Base-by-base conservation (phyloP, 2,113 vertebrate genomes). In the Ondatra zibethicus region DNA sequence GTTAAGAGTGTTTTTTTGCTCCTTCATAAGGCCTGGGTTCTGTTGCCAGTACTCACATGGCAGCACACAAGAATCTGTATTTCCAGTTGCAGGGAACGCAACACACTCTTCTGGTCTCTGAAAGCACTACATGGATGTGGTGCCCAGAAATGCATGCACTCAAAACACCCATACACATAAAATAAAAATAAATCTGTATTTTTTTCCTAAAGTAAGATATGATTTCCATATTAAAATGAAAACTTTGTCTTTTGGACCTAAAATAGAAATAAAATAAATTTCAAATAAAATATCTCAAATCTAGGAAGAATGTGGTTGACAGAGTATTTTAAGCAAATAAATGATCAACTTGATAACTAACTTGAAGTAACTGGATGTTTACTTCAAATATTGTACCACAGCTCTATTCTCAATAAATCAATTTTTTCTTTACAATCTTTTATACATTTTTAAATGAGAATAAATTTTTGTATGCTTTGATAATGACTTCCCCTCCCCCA, bases 211-310 rank as follows among this genome's bases (percentile, higher is more conserved):
- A 72, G 68, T 5, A 93, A 87, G 55, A 70, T 58, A 11, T 84
- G 42, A 87, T 81, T 95, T 95, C 27, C n/a, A 75, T 31, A 86
- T 75, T 88, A 73, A 95, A 91, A 85, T 13, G 52, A 58, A 88
- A 36, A 5, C 23, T 82, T 70, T 63, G 14, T 66, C 14, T 77
- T 36, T 27, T 80, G 90, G 45, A 12, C 3, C 31, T 88, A 29
- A 95, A 94, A 88, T 19, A 50, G 36, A 52, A 70, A 78, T 33
- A 86, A 93, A 95, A 23, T 25, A 5, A 23, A 76, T 87, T 82
- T 88, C 21, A 5, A 86, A 77, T 94, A 81, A 91, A 97, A 45
- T 72, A 73, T 16, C n/a, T 8, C 77, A 25, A 19, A 73, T 72
- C 27, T 25, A n/a, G 39, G 45, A 75, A 70, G 68, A 55, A 13